phyloP scores from a whole-genome alignment of 2,113 vertebrate genomes.

The Jacana jacana region DNA sequence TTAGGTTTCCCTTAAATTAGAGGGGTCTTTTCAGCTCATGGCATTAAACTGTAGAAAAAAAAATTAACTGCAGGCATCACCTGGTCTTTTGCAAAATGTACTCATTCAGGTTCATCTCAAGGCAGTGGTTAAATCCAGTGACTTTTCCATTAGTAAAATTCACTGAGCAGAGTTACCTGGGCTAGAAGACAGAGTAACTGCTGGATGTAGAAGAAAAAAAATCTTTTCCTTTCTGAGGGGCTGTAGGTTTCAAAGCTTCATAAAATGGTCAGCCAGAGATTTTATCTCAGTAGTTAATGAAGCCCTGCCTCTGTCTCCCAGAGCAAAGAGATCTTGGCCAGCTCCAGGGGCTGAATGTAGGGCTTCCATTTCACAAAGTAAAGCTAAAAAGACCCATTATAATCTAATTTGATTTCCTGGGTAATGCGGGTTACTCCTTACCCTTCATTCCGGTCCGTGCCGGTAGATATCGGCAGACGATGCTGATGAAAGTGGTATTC shows the following conservation, averaged over 20 bases:
- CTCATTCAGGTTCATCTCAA: not conserved
- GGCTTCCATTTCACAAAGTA: not conserved
- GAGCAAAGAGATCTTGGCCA: not conserved
- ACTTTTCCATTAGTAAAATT: not conserved
- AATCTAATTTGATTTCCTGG: not conserved
- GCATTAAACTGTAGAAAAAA: not conserved
- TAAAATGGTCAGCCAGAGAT: constrained; percentile 14
- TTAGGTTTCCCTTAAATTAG: not conserved
- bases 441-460: not conserved
- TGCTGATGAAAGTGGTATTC: not conserved
- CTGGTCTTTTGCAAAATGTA: not conserved
- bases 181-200: not conserved
- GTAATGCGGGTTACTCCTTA: not conserved
- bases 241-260: constrained; percentile 8
- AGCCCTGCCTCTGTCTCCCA: not conserved
- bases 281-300: constrained; percentile 17
- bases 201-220: not conserved
- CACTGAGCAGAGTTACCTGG: not conserved
- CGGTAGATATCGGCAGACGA: not conserved
- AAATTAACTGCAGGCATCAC: not conserved
- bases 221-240: not conserved
- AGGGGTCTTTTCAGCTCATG: not conserved
- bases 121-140: not conserved
- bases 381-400: not conserved
- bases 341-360: not conserved